phyloP scores from a whole-genome alignment of 2,888 invertebrate genomes.

The Zootermopsis nevadensis region DNA sequence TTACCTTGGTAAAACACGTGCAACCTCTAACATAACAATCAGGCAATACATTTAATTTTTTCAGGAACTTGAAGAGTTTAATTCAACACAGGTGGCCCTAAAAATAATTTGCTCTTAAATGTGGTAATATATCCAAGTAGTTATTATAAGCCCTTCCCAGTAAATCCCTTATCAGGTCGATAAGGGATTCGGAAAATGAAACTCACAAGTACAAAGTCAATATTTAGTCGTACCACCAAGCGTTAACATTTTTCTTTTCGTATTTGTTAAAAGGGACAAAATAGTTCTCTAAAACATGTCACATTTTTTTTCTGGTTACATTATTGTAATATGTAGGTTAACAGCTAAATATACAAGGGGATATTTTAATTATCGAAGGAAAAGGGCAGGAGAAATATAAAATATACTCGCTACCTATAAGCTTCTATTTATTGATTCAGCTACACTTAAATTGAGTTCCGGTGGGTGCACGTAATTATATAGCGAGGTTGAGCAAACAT shows the following conservation, averaged over 20 bases:
- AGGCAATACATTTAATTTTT: not conserved
- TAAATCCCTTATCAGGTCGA: conserved; percentile 31
- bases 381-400: not conserved
- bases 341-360: conserved; percentile 43
- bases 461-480: not conserved
- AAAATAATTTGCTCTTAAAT: conserved; percentile 16
- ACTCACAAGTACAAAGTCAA: conserved; percentile 49
- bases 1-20: not conserved
- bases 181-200: conserved; percentile 29
- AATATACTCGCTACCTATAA: not conserved
- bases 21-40: not conserved
- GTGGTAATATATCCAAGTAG: conserved; percentile 1
- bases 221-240: conserved; percentile 49
- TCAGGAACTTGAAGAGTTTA: not conserved
- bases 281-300: not conserved
- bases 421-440: not conserved
- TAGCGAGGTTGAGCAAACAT: conserved; percentile 2
- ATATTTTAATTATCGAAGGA: conserved; percentile 45
- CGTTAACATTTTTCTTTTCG: conserved; percentile 1
- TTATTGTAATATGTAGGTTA: conserved; percentile 19
- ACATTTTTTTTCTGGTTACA: not conserved
- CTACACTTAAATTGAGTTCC: not conserved
- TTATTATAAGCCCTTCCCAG: conserved; percentile 15
- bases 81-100: conserved; percentile 14
- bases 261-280: not conserved